Evolutionary conservation across 2,888 invertebrate genomes (phyloP).

Genomic region (Mythimna vitellina): DNA sequence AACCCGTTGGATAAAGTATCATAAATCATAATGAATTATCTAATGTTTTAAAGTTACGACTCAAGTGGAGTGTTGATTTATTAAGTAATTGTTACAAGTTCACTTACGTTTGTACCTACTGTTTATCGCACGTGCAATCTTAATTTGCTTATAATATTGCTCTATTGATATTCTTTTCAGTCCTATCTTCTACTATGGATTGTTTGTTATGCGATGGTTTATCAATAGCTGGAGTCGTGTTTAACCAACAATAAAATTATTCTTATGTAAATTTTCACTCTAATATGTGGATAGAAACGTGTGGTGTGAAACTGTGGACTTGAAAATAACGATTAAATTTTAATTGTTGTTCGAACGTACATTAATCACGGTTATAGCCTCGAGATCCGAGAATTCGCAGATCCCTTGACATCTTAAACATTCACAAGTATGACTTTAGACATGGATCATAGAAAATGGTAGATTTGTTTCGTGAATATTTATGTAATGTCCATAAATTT

Average conservation of each 20-base stretch:
- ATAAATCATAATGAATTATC: neutral
- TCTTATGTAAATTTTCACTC: neutral
- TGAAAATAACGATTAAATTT: constrained; percentile 11
- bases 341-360: constrained; percentile 1
- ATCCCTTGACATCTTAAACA: constrained; percentile 39
- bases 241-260: constrained; percentile 20
- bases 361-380: constrained; percentile 17
- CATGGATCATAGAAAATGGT: neutral
- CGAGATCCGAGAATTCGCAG: constrained; percentile 29
- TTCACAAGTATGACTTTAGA: neutral
- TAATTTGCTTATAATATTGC: constrained; percentile 1
- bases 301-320: neutral
- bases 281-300: neutral
- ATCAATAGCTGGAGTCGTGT: constrained; percentile 8
- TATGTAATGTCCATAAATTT: neutral
- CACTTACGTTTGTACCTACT: neutral
- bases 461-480: neutral
- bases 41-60: neutral
- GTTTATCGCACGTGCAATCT: constrained; percentile 3
- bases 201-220: constrained; percentile 11
- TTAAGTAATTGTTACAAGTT: neutral
- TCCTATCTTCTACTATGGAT: neutral
- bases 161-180: constrained; percentile 2
- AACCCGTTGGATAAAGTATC: neutral
- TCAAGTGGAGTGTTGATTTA: neutral